phyloP scores from a whole-genome alignment of 1,140 invertebrate species.

The Drosophila tsacasi region DNA sequence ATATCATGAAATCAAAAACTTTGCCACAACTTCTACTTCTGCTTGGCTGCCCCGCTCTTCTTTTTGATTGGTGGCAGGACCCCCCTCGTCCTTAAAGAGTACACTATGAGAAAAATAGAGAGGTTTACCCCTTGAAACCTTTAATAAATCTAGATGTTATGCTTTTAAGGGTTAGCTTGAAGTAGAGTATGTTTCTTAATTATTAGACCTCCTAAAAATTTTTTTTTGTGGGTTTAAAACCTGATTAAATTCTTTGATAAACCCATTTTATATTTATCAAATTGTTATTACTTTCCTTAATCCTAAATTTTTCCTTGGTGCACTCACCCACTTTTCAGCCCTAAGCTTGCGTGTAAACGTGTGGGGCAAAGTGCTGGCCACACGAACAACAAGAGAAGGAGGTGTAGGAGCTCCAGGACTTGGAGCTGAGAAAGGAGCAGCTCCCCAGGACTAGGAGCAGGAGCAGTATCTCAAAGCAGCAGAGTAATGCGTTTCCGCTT shows the following conservation, averaged over 20 bases:
- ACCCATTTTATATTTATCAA: background rate
- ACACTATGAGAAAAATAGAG: slow-evolving; percentile 15
- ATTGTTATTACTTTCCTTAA: background rate
- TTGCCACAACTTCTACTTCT: slow-evolving; percentile 70
- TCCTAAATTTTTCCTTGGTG: background rate
- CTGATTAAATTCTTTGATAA: background rate
- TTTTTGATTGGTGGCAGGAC: slow-evolving; percentile 61
- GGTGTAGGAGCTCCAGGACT: background rate
- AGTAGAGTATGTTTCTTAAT: background rate
- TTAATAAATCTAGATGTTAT: too few species aligned
- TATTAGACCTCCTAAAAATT: background rate
- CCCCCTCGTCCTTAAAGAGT: background rate
- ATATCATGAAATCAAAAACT: slow-evolving; percentile 83
- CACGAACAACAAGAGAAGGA: slow-evolving; percentile 31
- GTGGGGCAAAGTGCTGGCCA: slow-evolving; percentile 44
- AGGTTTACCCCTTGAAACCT: too few species aligned
- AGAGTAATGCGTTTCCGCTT: slow-evolving; percentile 80
- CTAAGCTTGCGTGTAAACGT: slow-evolving; percentile 67
- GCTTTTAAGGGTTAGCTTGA: too few species aligned
- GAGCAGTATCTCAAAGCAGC: slow-evolving; percentile 40
- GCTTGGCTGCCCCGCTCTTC: slow-evolving; percentile 37
- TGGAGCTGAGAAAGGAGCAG: slow-evolving; percentile 2
- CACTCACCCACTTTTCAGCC: slow-evolving; percentile 14
- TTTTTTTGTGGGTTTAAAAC: background rate
- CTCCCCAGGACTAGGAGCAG: slow-evolving; percentile 6